Base-by-base conservation (phyloP, 2,113 vertebrate species). In the Onychorhynchus coronatus region DNA sequence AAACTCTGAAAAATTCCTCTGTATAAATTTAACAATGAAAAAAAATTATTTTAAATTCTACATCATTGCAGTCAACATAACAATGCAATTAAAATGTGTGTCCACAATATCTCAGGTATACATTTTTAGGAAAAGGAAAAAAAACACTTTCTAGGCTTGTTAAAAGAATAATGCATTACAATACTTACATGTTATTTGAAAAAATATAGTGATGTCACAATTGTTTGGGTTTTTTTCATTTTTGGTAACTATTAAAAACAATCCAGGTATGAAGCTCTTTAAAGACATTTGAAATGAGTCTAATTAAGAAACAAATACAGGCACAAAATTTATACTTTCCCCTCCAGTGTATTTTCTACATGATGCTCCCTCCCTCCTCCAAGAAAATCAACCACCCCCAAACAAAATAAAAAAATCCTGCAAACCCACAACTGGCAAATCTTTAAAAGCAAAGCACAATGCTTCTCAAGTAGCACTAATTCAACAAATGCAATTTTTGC, bases 161-260 rank as follows among this genome's bases (percentile, higher is more conserved):
- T 98, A 98, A 98, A 98, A 98, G 97, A 49, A 49, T 49, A 98
- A 99, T 99, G 99, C 98, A 99, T 99, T 99, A 99, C 99, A 99
- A 99, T 99, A 99, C 99, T 99, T 99, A 99, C 99, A 99, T 98
- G 98, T 99, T 99, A 99, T 99, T 98, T 98, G 96, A 98, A 98
- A 98, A 98, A 98, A 99, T 99, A 98, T 98, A 99, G 98, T 98
- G 99, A 99, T 99, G 99, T 98, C 50, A 41, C 99, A 99, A 98
- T 78, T 59, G 35, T 49, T 85, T 98, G 98, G 24, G 24, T 49
- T 8, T 67, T 14, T 47, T 14, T n/a, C 6, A 79, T 95, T 97
- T 98, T 97, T 97, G 96, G 95, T 97, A 97, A 96, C 88, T 90
- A 89, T 98, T 97, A 96, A 91, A 97, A 96, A 98, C 95, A 97